Base-by-base conservation (phyloP, 2,113 vertebrate species). In the Lagopus leucura region DNA sequence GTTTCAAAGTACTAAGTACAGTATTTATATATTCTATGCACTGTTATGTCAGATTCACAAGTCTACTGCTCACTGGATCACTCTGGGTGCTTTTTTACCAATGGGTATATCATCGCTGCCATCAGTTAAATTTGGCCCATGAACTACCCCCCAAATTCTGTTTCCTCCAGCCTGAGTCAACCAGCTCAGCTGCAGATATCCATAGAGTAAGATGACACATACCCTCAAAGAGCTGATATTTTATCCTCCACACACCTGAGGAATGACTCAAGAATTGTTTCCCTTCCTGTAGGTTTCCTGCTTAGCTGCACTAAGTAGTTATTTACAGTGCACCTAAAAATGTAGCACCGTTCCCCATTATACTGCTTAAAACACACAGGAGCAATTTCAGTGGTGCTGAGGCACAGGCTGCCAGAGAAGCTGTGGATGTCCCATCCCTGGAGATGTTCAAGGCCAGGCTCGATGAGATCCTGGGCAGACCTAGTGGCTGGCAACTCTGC, bases 331-430 rank as follows among this genome's bases (percentile, higher is more conserved):
- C 12, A 25, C 32, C 36, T 63, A 5, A 69, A 74, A 84, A 30
- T 0, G 0, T 18, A 45, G 54, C 42, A 50, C 34, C 25, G 10
- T 43, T 40, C n/a, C 63, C 63, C 43, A 40, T 36, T 34, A 54
- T 36, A 83, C 34, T 0, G 0, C 48, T 64, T 69, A 52, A 57
- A 6, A 25, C 28, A 69, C 20, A 52, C 1, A 1, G 28, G 14
- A 69, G 38, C 42, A 52, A 24, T 65, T 70, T 64, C 64, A 54
- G 52, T 54, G 52, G 52, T 16, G 52, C 25, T 54, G 27, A 54
- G 14, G 50, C 14, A 28, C 52, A 28, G 52, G 52, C 52, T 54
- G 52, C 27, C 52, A 28, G 52, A 54, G 52, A 54, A 54, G 27
- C 27, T 54, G 52, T 27, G 22, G 48, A 50, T 50, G 50, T 5